Evolutionary conservation across 2,797 vertebrate genomes (phyloP), one percentile per base, ranked within the genome.

Genomic region (Benthosema pterotum): DNA sequence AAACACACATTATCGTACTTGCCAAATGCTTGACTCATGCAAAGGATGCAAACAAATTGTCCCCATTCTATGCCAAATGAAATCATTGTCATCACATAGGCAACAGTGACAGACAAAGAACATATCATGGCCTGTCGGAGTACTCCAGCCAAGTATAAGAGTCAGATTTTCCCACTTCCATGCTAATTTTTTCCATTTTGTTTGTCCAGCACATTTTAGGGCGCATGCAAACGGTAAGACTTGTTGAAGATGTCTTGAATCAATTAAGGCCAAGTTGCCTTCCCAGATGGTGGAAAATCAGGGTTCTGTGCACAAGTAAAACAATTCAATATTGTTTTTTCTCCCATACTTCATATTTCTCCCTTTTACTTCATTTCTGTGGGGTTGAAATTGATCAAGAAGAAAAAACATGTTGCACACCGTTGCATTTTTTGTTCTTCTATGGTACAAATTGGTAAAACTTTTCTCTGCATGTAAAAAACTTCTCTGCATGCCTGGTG

Each of bases 141-240:
- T 9, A 2, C 32, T 38, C 7, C 32, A 38, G 32, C 32, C 32
- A 38, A 38, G 32, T 38, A 38, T 2, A 38, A 11, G 8, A 38
- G 32, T 38, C 32, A 38, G 32, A 38, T 38, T 38, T 38, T 11
- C 32, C 32, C 32, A 38, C n/a, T 1, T 55, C 9, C 53, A 42
- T 42, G 11, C 25, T 42, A 55, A 55, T n/a, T 8, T 42, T 54
- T n/a, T 38, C 14, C 28, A 13, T 57, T 13, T 45, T 57, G 54
- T 57, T 17, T 57, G 56, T 47, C 56, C 43, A 28, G 18, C 47
- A 18, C 25, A 19, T 57, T 57, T 57, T 57, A 57, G 56, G 56
- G 11, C 19, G 6, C 18, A 52, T 52, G 51, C 51, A 50, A 50
- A 50, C 48, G 48, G 48, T 50, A 50, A 50, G 48, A 6, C 18